Evolutionary conservation across 2,888 invertebrate species (phyloP).

Genomic region (Altica lythri): DNA sequence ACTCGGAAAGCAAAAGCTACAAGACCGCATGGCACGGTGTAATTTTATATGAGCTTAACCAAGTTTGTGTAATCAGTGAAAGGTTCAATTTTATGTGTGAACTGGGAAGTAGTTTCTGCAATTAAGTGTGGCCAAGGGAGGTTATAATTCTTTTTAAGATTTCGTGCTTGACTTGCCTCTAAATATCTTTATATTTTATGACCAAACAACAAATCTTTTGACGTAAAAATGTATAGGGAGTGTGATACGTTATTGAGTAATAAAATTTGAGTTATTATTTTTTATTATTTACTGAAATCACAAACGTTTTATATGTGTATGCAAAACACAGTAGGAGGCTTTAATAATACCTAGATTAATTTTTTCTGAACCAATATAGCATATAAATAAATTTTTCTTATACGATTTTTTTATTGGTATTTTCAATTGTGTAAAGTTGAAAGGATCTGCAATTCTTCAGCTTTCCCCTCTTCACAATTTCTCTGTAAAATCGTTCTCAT

Average conservation of each 20-base stretch:
- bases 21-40: conserved; percentile 22
- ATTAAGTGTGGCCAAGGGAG: conserved; percentile 19
- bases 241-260: too few species aligned
- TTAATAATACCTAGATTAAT: too few species aligned
- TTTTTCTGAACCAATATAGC: too few species aligned
- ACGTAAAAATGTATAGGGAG: too few species aligned
- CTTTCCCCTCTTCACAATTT: conserved; percentile 7
- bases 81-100: conserved; percentile 27
- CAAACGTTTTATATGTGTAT: too few species aligned
- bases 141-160: conserved; percentile 20
- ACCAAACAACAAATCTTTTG: neutral
- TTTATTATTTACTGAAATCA: too few species aligned
- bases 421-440: too few species aligned
- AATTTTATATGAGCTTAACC: conserved; percentile 17
- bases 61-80: conserved; percentile 23
- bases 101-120: conserved; percentile 21
- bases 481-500: conserved; percentile 6
- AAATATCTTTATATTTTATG: conserved; percentile 5
- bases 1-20: conserved; percentile 5
- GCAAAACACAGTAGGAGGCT: too few species aligned
- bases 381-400: too few species aligned
- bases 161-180: conserved; percentile 8
- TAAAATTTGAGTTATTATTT: too few species aligned
- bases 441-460: too few species aligned
- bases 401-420: too few species aligned